These are phyloP conservation scores for Acipenser ruthenus DNA, from an alignment of 2,797 vertebrate species.

Conservation along the genomic window DNA sequence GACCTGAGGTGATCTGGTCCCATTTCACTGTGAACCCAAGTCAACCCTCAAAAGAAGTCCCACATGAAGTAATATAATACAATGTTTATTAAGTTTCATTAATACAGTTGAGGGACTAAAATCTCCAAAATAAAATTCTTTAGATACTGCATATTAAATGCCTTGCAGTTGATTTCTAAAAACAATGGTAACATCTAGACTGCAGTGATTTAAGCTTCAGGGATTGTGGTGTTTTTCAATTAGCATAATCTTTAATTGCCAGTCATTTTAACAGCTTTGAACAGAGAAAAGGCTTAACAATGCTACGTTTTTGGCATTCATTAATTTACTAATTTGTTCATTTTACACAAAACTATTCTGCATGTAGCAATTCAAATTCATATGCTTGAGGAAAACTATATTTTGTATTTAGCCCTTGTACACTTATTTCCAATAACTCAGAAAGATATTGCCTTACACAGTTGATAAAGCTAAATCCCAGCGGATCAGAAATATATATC, in stretches of 20 bases:
- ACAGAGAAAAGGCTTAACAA: not conserved
- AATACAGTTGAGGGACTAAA: too few relatives aligned
- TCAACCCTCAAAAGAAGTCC: too few relatives aligned
- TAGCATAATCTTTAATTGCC: not conserved
- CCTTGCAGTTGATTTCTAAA: too few relatives aligned
- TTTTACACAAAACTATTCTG: constrained; percentile 1
- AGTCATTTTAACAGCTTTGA: not conserved
- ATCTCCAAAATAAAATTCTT: too few relatives aligned
- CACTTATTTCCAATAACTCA: constrained; percentile 25
- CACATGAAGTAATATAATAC: too few relatives aligned
- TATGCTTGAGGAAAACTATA: not conserved
- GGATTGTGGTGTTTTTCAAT: too few relatives aligned
- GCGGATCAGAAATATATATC: constrained; percentile 23
- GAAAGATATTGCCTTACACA: constrained; percentile 28
- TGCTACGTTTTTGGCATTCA: not conserved
- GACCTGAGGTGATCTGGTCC: too few relatives aligned
- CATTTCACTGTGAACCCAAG: too few relatives aligned
- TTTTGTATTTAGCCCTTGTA: constrained; percentile 12
- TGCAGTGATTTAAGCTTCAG: not conserved
- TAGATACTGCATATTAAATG: too few relatives aligned
- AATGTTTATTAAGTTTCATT: too few relatives aligned
- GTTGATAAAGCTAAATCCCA: constrained; percentile 27
- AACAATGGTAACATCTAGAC: constrained; percentile 3
- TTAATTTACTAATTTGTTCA: constrained; percentile 1
- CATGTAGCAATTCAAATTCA: not conserved